These are phyloP conservation scores for Tetropium fuscum DNA, from an alignment of 2,888 invertebrate genomes.

Conservation along the genomic window DNA sequence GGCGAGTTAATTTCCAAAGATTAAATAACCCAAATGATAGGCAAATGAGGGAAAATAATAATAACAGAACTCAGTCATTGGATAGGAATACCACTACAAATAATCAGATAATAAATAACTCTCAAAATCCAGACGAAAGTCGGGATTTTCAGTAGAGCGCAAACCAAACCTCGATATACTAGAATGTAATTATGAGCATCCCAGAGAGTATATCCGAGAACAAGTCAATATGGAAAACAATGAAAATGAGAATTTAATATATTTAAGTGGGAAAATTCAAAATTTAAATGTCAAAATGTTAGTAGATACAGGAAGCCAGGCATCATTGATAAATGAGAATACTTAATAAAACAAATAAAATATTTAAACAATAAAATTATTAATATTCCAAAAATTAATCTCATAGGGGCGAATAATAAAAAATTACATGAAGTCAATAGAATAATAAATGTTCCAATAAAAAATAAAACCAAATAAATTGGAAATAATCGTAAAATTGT, in stretches of 20 bases:
- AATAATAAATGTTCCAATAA: background rate
- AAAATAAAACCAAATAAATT: background rate
- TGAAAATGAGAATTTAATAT: background rate
- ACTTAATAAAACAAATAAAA: background rate
- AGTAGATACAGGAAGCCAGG: background rate
- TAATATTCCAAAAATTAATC: slow-evolving; percentile 4
- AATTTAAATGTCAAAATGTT: background rate
- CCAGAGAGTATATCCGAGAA: background rate
- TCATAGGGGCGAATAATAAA: slow-evolving; percentile 12
- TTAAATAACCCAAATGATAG: no score
- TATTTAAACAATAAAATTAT: slow-evolving; percentile 6
- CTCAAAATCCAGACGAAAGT: no score
- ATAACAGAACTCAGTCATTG: no score
- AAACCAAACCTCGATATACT: background rate
- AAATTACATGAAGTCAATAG: slow-evolving; percentile 1
- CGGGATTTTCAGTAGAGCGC: background rate
- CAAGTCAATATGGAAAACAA: background rate
- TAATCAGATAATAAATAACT: no score
- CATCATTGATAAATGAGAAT: background rate
- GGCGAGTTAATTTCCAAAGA: no score
- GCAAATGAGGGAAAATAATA: no score
- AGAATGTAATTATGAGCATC: background rate
- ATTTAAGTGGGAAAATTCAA: background rate
- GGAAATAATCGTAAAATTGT: background rate
- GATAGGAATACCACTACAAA: no score